A percentile compares a stretch with the other conserved stretches of the same genome.
These are phyloP conservation scores for Orthonychiurus folsomi DNA, from an alignment of 2,888 invertebrate genomes.

Conservation along the genomic window DNA sequence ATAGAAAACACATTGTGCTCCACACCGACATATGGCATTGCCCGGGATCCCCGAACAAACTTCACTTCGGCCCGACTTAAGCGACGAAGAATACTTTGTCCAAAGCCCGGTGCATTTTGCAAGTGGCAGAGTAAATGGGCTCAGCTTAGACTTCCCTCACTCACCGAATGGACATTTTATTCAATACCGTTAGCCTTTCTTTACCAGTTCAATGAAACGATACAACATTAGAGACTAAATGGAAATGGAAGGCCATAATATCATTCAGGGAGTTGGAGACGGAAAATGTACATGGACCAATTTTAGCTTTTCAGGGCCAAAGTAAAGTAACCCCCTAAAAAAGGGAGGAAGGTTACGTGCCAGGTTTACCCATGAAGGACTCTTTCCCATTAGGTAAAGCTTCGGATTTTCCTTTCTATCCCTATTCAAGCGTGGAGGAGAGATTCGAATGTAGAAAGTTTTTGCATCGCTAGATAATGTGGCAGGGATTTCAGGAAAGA, in stretches of 20 bases:
- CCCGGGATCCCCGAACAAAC: background rate
- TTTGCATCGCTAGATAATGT: slow-evolving; percentile 35
- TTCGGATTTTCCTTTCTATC: slow-evolving; percentile 10
- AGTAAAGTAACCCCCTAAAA: no score
- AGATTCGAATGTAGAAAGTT: slow-evolving; percentile 29
- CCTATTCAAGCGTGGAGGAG: background rate
- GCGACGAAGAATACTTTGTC: background rate
- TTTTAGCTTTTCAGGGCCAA: background rate
- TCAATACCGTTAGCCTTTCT: slow-evolving; percentile 9
- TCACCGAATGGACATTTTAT: slow-evolving; percentile 11
- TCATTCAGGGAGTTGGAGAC: no score
- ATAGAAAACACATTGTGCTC: background rate
- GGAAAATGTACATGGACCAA: no score
- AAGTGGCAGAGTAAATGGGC: background rate
- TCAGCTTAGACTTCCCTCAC: background rate
- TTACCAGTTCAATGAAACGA: slow-evolving; percentile 1
- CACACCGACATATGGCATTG: background rate
- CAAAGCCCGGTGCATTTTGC: background rate
- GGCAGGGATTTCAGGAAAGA: slow-evolving; percentile 18
- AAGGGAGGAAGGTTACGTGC: no score
- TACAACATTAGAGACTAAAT: slow-evolving; percentile 14
- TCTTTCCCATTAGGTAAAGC: slow-evolving; percentile 9
- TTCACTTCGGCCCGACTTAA: background rate
- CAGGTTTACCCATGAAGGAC: no score
- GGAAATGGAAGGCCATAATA: slow-evolving; percentile 4